These are phyloP conservation scores for Corythaeola cristata DNA, from an alignment of 2,113 vertebrate genomes.

Conservation along the genomic window DNA sequence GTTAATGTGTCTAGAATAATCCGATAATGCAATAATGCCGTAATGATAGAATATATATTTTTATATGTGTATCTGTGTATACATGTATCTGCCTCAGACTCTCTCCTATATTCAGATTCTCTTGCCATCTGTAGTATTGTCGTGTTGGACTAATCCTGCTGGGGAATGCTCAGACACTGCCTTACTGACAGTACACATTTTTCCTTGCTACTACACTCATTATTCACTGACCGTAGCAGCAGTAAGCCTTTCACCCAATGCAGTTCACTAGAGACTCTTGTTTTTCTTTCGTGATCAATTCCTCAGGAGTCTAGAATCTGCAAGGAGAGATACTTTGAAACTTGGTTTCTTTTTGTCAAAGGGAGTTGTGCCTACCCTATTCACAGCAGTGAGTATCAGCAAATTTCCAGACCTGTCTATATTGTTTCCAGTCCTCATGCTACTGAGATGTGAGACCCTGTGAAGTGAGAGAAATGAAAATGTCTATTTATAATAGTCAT, in stretches of 20 bases:
- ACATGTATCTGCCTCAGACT: neutral
- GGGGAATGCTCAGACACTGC: neutral
- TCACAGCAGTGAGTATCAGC: neutral
- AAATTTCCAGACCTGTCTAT: neutral
- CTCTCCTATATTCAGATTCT: neutral
- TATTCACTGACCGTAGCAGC: neutral
- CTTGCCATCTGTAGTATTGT: neutral
- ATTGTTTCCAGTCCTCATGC: neutral
- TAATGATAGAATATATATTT: neutral
- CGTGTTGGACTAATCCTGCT: neutral
- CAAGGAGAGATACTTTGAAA: conserved; percentile 4
- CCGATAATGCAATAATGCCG: neutral
- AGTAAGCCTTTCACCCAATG: neutral
- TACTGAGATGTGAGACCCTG: neutral
- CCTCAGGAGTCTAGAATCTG: neutral
- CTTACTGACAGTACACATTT: neutral
- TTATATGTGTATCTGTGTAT: neutral
- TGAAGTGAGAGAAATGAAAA: neutral
- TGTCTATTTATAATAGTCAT: neutral
- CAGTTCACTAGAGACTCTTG: neutral
- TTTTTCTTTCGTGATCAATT: neutral
- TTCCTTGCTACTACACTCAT: neutral
- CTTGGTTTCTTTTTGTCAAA: neutral
- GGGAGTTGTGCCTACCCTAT: neutral
- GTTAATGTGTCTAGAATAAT: neutral